Evolutionary conservation across 2,797 vertebrate species (phyloP), one percentile per base, ranked within the genome.

Genomic region (Eutrigla gurnardus): DNA sequence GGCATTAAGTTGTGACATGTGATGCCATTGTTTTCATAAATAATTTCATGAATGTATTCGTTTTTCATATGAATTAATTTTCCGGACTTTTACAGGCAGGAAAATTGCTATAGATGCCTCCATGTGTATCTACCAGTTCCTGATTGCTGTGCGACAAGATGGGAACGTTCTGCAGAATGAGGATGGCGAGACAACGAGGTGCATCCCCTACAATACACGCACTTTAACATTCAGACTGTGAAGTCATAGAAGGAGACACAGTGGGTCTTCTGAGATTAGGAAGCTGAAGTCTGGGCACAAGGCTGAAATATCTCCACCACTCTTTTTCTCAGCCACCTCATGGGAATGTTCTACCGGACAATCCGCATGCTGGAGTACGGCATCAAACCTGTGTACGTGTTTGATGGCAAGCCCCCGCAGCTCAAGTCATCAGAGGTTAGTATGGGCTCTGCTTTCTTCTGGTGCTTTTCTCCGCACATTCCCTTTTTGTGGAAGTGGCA

Each of bases 101-200:
- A 99, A 97, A 84, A 98, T 99, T n/a, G 98, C 98, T 1, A 95
- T 99, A 0, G 98, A 99, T 32, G 98, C 98, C 11, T 99, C 98
- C 60, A 99, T 99, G 98, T 99, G 98, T 86, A 98, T 99, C 73
- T 99, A 99, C 71, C 98, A 99, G 94, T 99, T 99, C 89, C 93
- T 99, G 82, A 99, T 99, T 0, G 98, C 98, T 0, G 98, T 99
- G 49, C 93, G 98, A 42, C 98, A 99, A 86, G 97, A 98, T 0
- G 97, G 98, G 0, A 98, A 99, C 0, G 92, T 95, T 68, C 93
- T 99, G 11, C 97, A 98, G 81, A 98, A 96, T 0, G 97, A 98
- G 64, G 97, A 98, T 0, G 98, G 98, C 0, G 98, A 99, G 83
- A 98, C 97, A 1, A 99, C 98, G 0, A 99, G 95, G 95, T 96